Conservation (phyloP, 2,113 vertebrate species). For the Hymenochirus boettgeri region DNA sequence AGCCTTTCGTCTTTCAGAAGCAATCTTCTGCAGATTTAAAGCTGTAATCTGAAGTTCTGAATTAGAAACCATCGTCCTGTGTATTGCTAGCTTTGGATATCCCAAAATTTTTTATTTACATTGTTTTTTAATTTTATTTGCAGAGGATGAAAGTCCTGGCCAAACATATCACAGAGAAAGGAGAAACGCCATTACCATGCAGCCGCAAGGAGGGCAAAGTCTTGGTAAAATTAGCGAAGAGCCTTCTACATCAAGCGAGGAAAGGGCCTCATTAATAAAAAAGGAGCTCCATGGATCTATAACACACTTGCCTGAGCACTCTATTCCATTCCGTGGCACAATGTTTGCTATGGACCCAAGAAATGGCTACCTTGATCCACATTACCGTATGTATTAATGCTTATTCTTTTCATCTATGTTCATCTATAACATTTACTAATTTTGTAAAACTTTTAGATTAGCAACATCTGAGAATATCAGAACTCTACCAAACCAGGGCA, state of each 20-base stretch:
- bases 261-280: constrained; percentile 88
- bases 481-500: too few species aligned
- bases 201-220: constrained; percentile 67
- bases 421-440: too few species aligned
- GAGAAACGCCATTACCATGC: constrained; percentile 86
- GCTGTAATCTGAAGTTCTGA: too few species aligned
- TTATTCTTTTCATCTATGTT: too few species aligned
- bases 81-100: too few species aligned
- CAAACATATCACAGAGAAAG: constrained; percentile 89
- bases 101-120: not conserved
- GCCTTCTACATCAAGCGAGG: constrained; percentile 91
- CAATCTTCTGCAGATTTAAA: too few species aligned
- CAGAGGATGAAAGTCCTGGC: constrained; percentile 90
- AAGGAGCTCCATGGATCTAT: constrained; percentile 91
- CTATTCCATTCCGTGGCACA: constrained; percentile 83
- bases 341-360: constrained; percentile 93
- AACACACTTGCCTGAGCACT: constrained; percentile 83
- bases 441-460: too few species aligned
- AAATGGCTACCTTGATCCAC: constrained; percentile 88
- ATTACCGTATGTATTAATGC: constrained; percentile 88
- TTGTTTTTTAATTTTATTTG: constrained; percentile 39
- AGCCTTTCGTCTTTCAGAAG: too few species aligned
- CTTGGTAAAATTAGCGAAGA: constrained; percentile 84
- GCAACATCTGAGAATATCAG: too few species aligned
- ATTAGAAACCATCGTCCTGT: too few species aligned